phyloP scores from a whole-genome alignment of 2,113 vertebrate species.

The Scytalopus superciliaris region DNA sequence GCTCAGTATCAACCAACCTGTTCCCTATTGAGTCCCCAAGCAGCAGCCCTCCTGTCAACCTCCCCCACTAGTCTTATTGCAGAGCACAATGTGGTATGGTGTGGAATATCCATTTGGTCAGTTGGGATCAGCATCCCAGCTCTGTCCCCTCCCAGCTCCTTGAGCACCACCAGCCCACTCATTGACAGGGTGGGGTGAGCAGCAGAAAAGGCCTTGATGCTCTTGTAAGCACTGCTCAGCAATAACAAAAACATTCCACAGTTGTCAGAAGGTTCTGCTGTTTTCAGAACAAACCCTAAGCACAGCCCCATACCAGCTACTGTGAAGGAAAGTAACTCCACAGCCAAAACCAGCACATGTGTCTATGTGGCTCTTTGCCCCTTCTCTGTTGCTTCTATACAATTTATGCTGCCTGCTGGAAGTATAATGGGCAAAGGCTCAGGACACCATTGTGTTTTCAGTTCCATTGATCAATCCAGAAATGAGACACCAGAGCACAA shows the following conservation, averaged over 20 bases:
- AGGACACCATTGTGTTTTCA: background rate
- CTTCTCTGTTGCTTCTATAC: background rate
- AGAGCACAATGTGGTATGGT: background rate
- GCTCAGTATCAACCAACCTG: background rate
- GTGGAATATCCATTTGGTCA: background rate
- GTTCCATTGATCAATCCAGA: background rate
- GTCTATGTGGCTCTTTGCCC: background rate
- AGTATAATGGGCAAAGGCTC: background rate
- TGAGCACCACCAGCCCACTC: background rate
- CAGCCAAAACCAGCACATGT: background rate
- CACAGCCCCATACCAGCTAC: accelerated
- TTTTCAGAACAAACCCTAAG: background rate
- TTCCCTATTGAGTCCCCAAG: background rate
- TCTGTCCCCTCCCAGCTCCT: background rate
- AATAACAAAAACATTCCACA: accelerated
- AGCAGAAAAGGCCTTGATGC: background rate
- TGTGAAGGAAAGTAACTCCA: background rate
- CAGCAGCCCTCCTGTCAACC: background rate
- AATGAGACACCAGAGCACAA: background rate
- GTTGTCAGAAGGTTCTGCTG: background rate
- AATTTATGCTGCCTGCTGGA: background rate
- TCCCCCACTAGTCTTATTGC: background rate
- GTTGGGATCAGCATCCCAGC: background rate
- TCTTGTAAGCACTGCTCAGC: background rate
- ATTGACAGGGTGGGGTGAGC: accelerated